Conservation (phyloP, 2,797 vertebrate genomes). For the Salarias fasciatus region DNA sequence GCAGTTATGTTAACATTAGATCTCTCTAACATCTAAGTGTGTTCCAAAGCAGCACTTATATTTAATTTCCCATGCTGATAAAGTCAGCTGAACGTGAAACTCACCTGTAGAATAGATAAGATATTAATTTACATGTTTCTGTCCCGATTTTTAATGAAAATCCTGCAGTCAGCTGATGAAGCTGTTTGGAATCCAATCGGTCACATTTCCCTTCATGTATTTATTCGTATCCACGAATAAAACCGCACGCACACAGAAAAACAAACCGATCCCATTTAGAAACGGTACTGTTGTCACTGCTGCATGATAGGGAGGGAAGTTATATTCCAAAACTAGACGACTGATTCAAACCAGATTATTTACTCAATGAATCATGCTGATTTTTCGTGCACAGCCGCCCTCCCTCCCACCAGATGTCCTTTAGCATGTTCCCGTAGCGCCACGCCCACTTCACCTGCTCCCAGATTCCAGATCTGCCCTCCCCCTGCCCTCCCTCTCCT, state of each 20-base stretch:
- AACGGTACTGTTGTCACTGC: no score
- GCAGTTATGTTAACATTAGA: slow-evolving; percentile 44
- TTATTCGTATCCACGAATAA: no score
- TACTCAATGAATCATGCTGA: neutral
- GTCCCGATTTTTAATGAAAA: neutral
- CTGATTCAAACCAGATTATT: no score
- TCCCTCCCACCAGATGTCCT: neutral
- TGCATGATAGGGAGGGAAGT: no score
- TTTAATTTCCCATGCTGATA: neutral
- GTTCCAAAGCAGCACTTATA: slow-evolving; percentile 10
- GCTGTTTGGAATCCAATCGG: no score
- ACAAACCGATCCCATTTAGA: no score
- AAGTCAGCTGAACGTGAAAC: no score
- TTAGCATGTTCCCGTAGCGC: neutral
- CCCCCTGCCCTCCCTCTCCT: neutral
- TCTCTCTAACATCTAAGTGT: slow-evolving; percentile 2
- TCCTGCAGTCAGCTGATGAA: slow-evolving; percentile 1
- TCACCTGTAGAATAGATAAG: no score
- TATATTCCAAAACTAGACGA: no score
- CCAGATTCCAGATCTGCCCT: neutral
- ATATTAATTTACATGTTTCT: no score
- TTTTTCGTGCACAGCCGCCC: neutral
- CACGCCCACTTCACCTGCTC: neutral
- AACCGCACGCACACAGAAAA: no score
- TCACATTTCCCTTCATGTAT: no score